Conservation (phyloP, 2,113 vertebrate genomes). For the Chloroceryle aenea region DNA sequence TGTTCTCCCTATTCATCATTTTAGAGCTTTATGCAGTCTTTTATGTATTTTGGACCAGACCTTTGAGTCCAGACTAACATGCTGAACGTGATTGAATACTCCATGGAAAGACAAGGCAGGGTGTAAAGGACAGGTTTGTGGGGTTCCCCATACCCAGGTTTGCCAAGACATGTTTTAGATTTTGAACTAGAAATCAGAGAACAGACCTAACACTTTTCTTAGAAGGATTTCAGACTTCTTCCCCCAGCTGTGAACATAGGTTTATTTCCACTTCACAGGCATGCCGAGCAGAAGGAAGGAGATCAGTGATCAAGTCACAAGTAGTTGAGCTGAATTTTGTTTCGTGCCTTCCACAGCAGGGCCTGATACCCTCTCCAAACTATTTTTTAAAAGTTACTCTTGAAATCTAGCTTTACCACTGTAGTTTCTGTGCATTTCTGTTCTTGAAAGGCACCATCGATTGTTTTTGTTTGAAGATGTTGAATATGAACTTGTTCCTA, state of each 20-base stretch:
- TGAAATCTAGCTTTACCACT: not conserved
- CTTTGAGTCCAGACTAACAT: not conserved
- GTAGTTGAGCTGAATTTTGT: not conserved
- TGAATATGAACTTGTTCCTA: slow-evolving; percentile 71
- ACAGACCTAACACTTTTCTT: not conserved
- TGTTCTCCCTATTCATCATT: not conserved
- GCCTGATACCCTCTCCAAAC: not conserved
- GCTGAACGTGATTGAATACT: not conserved
- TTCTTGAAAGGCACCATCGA: slow-evolving; percentile 32
- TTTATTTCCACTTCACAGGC: not conserved
- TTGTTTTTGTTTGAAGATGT: slow-evolving; percentile 48
- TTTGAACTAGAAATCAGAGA: not conserved
- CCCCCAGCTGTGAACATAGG: not conserved
- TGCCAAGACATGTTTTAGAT: not conserved
- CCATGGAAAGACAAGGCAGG: not conserved
- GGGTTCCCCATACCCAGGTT: not conserved
- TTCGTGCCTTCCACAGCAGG: not conserved
- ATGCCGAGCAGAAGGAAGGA: not conserved
- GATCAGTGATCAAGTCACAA: not conserved
- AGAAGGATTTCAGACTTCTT: not conserved
- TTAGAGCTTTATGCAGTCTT: not conserved
- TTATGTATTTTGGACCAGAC: not conserved
- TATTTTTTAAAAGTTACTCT: not conserved
- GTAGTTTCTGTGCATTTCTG: not conserved
- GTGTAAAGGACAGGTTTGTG: not conserved